Percentiles rank a stretch among this genome's conserved stretches.
These are phyloP conservation scores for Dione vanillae DNA, from an alignment of 2,888 invertebrate species.

Conservation along the genomic window DNA sequence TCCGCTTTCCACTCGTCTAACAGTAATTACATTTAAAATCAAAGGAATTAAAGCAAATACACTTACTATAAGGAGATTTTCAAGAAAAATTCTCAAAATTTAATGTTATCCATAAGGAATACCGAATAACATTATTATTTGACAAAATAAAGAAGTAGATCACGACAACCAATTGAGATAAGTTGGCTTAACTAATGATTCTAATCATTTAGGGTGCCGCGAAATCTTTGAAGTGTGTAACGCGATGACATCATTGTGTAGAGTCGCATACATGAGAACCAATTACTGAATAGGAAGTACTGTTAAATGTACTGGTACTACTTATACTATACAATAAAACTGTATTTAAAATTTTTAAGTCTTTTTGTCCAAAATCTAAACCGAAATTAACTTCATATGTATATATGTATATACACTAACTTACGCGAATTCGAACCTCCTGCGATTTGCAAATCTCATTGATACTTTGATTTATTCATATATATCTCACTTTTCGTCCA, in stretches of 20 bases:
- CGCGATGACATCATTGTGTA: constrained; percentile 33
- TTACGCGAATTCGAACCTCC: no score
- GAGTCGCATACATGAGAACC: constrained; percentile 11
- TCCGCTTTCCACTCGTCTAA: no score
- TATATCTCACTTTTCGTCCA: neutral
- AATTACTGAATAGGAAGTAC: constrained; percentile 7
- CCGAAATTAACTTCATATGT: neutral
- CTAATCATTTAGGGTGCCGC: constrained; percentile 37
- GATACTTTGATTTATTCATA: no score
- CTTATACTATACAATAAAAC: neutral
- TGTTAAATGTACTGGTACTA: neutral
- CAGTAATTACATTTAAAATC: no score
- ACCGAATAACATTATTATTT: neutral
- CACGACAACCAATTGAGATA: constrained; percentile 36
- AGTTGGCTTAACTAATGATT: constrained; percentile 33
- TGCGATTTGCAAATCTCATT: no score
- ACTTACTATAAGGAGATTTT: neutral
- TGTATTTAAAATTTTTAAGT: neutral
- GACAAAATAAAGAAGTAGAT: constrained; percentile 22
- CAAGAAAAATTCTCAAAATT: neutral
- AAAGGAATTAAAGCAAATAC: no score
- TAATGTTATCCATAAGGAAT: neutral
- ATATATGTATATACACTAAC: no score
- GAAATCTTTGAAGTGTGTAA: constrained; percentile 34
- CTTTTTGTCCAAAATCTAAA: neutral